Evolutionary conservation across 2,888 invertebrate species (phyloP).

Genomic region (Odontocerum albicorne): DNA sequence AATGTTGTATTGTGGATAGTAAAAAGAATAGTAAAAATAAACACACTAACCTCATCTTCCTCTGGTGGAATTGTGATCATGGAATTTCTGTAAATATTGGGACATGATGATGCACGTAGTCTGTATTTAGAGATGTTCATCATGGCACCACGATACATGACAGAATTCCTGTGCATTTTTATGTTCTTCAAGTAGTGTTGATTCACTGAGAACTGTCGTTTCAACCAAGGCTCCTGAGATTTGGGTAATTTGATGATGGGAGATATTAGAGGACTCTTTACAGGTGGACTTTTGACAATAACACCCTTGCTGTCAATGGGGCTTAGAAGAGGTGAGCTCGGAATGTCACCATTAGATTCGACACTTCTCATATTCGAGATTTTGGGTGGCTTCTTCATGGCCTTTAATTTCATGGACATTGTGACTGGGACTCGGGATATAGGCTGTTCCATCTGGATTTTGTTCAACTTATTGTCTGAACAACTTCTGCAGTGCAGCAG

Average conservation of each 20-base stretch:
- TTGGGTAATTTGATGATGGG: slow-evolving; percentile 32
- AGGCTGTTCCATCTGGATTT: slow-evolving; percentile 44
- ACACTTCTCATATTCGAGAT: slow-evolving; percentile 20
- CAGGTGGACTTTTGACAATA: slow-evolving; percentile 39
- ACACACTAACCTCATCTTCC: slow-evolving; percentile 68
- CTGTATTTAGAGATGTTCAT: slow-evolving; percentile 80
- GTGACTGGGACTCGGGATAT: slow-evolving; percentile 59
- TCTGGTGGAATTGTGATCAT: slow-evolving; percentile 82
- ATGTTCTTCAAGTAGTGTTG: slow-evolving; percentile 69
- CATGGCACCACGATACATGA: slow-evolving; percentile 85
- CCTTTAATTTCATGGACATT: slow-evolving; percentile 64
- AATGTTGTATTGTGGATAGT: no score
- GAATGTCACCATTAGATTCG: slow-evolving; percentile 31
- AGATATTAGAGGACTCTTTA: slow-evolving; percentile 20
- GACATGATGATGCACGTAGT: slow-evolving; percentile 85
- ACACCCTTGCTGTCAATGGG: slow-evolving; percentile 34
- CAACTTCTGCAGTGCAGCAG: slow-evolving; percentile 63
- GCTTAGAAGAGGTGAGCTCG: slow-evolving; percentile 22
- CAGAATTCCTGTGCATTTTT: slow-evolving; percentile 75
- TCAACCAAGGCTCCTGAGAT: slow-evolving; percentile 46
- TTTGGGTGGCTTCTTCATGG: slow-evolving; percentile 39
- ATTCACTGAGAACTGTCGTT: slow-evolving; percentile 59
- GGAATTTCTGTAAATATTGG: slow-evolving; percentile 87
- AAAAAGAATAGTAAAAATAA: background rate
- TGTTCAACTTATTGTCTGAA: slow-evolving; percentile 63